These are phyloP conservation scores for Agriopis leucophaearia DNA, from an alignment of 2,888 invertebrate genomes.

Conservation along the genomic window DNA sequence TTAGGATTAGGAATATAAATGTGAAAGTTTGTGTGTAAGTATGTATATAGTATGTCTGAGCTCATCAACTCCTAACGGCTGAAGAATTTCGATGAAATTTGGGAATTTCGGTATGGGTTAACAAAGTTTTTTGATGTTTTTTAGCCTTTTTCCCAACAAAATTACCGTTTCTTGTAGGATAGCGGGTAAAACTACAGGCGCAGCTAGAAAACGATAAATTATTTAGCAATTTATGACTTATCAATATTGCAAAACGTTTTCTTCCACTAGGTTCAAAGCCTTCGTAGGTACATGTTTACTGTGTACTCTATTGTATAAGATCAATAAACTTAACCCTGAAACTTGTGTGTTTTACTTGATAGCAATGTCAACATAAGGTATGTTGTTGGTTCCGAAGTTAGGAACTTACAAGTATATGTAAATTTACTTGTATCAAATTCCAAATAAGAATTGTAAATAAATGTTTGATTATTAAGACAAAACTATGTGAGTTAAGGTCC, in stretches of 20 bases:
- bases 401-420: slow-evolving; percentile 7
- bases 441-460: slow-evolving; percentile 13
- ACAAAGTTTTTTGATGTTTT: too few relatives aligned
- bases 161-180: too few relatives aligned
- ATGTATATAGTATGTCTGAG: too few relatives aligned
- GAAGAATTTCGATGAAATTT: too few relatives aligned
- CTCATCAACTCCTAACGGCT: too few relatives aligned
- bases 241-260: not conserved
- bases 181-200: too few relatives aligned
- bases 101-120: too few relatives aligned
- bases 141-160: too few relatives aligned
- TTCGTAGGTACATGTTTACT: not conserved
- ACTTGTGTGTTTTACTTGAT: slow-evolving; percentile 20
- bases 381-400: slow-evolving; percentile 1
- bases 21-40: too few relatives aligned
- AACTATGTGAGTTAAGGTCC: too few relatives aligned
- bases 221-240: not conserved
- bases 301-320: slow-evolving; percentile 2
- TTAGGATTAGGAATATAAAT: too few relatives aligned
- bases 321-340: slow-evolving; percentile 24
- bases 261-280: not conserved
- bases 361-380: slow-evolving; percentile 24
- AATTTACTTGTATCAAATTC: not conserved
- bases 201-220: too few relatives aligned
- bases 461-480: not conserved